Evolutionary conservation across 1,140 invertebrate genomes (phyloP), one percentile per base, ranked within the genome.

Genomic region (Bilobella aurantiaca): DNA sequence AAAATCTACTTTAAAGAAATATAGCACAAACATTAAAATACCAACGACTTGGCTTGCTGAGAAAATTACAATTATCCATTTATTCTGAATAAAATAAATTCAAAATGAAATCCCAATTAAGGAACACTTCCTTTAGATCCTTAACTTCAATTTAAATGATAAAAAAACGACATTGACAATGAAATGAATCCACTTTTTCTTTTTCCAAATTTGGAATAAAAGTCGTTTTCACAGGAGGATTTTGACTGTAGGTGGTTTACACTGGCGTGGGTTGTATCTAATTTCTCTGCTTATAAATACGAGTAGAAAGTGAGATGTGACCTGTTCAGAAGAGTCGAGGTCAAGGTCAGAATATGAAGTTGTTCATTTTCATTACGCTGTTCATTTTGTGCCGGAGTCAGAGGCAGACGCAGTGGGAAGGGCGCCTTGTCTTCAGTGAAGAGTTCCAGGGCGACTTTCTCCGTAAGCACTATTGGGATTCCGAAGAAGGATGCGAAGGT

Each of bases 401-500:
- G 37, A 8, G 8, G 8, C 37, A n/a, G 37, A 8, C 37, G 37
- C 37, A n/a, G 42, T 68, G 66, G 69, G 60, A 66, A 56, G 69
- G 66, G 14, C 28, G 32, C 2, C 42, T 71, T 31, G 47, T 67
- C 1, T 68, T 71, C 56, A 25, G 56, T 21, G 69, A 71, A 12
- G 61, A 68, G 42, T 71, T 71, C 65, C 27, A 64, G 16, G 64
- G 64, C 21, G 21, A 61, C 23, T n/a, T 56, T 21, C n/a, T 71
- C 5, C 34, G 47, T 5, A 65, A n/a, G 29, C 3, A 27, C 1
- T 42, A 63, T 27, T 71, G 69, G 69, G 64, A 63, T 21, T 23
- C n/a, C 21, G 62, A 64, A 21, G 62, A 49, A 3, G 62, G 47
- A n/a, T 71, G 69, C 64, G 62, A 62, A 61, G 69, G 69, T 71